Base-by-base conservation (phyloP, 2,113 vertebrate species). In the Proteles cristata region DNA sequence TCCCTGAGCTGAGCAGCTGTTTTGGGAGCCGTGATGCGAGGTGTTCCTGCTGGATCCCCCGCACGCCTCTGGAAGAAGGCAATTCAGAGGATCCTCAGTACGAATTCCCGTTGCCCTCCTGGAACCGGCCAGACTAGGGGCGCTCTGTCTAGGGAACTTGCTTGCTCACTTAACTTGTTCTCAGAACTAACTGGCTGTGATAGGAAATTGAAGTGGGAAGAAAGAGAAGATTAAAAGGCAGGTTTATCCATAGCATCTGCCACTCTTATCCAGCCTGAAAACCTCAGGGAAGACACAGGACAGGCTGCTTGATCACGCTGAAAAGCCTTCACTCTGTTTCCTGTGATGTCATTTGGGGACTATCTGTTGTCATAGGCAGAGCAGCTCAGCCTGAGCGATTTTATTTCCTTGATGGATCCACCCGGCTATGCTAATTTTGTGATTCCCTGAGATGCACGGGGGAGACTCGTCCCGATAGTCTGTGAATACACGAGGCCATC, bases 1-100 rank as follows among this genome's bases (percentile, higher is more conserved):
- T 35, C 1, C 12, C 5, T 6, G 1, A 0, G 0, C 50, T 7
- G 25, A 10, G 16, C 17, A 26, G 53, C 58, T 28, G 39, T 28
- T 39, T 53, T 1, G 25, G 3, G 19, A 74, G 9, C 33, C 71
- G 10, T 1, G 48, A 4, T 3, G 11, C 5, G 31, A 33, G 2
- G 17, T 7, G 50, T 17, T 19, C 9, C 63, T 19, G 17, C 33
- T 48, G 50, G 26, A 16, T 7, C 5, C 11, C 25, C 7, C 9
- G 65, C 9, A 26, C 0, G 0, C 9, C 7, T 86, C 58, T 48
- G 16, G 33, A 65, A 14, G 55, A 31, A 58, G 19, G 43, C 6
- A 1, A 48, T 23, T 66, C 28, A 21, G 14, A n/a, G 55, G 17
- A 50, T 28, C 25, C 48, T 80, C 23, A 3, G 4, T 10, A 7